phyloP scores from a whole-genome alignment of 1,140 invertebrate species.

The Zaprionus gabonicus region DNA sequence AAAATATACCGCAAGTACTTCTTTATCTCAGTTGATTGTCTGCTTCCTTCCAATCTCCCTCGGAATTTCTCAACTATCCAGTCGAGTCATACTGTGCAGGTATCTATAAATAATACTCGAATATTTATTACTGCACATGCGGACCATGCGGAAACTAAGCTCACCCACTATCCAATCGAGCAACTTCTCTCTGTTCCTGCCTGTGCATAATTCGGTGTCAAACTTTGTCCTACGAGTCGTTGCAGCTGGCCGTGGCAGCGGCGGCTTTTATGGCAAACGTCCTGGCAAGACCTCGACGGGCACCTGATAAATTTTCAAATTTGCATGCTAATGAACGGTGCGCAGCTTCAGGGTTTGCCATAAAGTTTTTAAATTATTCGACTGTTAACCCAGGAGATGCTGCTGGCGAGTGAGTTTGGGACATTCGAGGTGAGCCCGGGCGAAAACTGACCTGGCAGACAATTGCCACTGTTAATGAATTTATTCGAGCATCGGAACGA shows the following conservation, averaged over 20 bases:
- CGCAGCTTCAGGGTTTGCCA: slow-evolving; percentile 4
- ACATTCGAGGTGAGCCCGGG: neutral
- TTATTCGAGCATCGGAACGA: slow-evolving; percentile 9
- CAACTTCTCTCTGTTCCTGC: slow-evolving; percentile 8
- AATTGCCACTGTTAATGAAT: slow-evolving; percentile 26
- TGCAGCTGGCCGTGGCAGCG: slow-evolving; percentile 7
- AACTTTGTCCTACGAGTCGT: slow-evolving; percentile 20
- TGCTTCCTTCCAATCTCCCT: neutral
- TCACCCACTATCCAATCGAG: neutral
- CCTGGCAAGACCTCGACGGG: slow-evolving; percentile 2
- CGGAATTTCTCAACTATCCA: neutral
- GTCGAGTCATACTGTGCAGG: neutral
- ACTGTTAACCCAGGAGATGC: slow-evolving; percentile 3
- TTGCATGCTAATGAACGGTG: slow-evolving; percentile 41
- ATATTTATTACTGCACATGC: slow-evolving; percentile 27
- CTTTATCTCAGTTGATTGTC: neutral
- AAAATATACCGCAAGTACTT: neutral
- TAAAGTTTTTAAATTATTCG: slow-evolving; percentile 33
- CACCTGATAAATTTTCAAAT: slow-evolving; percentile 39
- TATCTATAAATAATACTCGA: slow-evolving; percentile 15
- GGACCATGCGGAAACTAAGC: neutral
- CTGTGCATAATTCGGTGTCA: slow-evolving; percentile 32
- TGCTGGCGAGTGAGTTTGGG: neutral
- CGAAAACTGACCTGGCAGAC: neutral
- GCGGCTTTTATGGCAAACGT: neutral